phyloP scores from a whole-genome alignment of 2,113 vertebrate genomes.

The Myrmophylax atrothorax region DNA sequence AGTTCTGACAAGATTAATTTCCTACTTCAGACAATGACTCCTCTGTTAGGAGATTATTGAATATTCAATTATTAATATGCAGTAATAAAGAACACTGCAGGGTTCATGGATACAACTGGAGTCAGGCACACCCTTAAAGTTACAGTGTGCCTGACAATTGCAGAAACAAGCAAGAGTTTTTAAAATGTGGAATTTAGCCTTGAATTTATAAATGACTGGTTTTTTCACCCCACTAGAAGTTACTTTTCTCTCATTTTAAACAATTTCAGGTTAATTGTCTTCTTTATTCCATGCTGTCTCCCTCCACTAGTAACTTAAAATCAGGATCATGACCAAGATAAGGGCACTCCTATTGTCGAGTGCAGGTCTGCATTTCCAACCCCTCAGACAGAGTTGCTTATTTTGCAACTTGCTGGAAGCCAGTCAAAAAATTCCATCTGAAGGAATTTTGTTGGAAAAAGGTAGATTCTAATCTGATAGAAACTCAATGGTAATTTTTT shows the following conservation, averaged over 20 bases:
- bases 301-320: neutral
- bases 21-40: neutral
- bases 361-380: neutral
- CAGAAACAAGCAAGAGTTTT: neutral
- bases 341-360: neutral
- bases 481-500: neutral
- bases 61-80: slow-evolving; percentile 24
- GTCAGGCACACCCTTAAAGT: neutral
- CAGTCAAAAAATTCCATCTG: neutral
- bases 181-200: neutral
- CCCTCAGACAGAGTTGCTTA: neutral
- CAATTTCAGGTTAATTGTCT: neutral
- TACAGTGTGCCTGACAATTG: neutral
- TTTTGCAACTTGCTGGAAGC: neutral
- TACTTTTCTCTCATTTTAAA: neutral
- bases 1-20: slow-evolving; percentile 34
- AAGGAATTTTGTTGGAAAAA: neutral
- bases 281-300: neutral
- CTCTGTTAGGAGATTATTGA: neutral
- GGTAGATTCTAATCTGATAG: neutral
- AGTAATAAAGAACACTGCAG: neutral
- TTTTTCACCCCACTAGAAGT: neutral
- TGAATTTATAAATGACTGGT: neutral
- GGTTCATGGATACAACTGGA: neutral
- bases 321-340: neutral